Evolutionary conservation across 1,140 invertebrate genomes (phyloP).

Genomic region (Drosophila funebris): DNA sequence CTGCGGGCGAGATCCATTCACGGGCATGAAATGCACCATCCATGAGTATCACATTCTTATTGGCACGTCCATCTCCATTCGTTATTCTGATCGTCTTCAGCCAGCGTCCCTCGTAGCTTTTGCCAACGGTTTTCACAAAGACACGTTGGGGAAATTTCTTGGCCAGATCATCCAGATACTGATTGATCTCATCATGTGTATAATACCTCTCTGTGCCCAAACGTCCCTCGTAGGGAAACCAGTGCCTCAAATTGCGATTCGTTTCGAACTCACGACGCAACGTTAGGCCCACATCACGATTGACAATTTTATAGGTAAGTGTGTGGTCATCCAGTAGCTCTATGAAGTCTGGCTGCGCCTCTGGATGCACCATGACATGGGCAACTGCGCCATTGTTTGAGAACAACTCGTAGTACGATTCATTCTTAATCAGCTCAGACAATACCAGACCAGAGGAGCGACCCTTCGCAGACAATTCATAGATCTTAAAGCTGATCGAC

Average conservation of each 20-base stretch:
- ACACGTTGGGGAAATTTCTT: conserved; percentile 81
- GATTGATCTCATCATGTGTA: conserved; percentile 84
- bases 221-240: conserved; percentile 48
- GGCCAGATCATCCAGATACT: conserved; percentile 84
- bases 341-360: conserved; percentile 45
- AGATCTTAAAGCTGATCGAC: conserved; percentile 53
- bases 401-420: conserved; percentile 54
- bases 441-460: conserved; percentile 21
- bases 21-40: conserved; percentile 87
- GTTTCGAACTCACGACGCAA: conserved; percentile 35
- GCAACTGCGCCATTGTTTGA: neutral
- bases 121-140: conserved; percentile 83
- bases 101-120: conserved; percentile 84
- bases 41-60: conserved; percentile 85
- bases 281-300: conserved; percentile 55
- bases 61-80: conserved; percentile 66
- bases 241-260: conserved; percentile 40
- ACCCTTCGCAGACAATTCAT: conserved; percentile 31
- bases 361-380: conserved; percentile 58
- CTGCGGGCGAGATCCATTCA: conserved; percentile 89
- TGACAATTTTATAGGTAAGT: conserved; percentile 39
- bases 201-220: conserved; percentile 68
- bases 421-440: conserved; percentile 39
- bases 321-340: conserved; percentile 28
- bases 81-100: conserved; percentile 85